A percentile compares a stretch with the other conserved stretches of the same genome.
phyloP scores from a whole-genome alignment of 2,888 invertebrate species.

The Alsophila aescularia region DNA sequence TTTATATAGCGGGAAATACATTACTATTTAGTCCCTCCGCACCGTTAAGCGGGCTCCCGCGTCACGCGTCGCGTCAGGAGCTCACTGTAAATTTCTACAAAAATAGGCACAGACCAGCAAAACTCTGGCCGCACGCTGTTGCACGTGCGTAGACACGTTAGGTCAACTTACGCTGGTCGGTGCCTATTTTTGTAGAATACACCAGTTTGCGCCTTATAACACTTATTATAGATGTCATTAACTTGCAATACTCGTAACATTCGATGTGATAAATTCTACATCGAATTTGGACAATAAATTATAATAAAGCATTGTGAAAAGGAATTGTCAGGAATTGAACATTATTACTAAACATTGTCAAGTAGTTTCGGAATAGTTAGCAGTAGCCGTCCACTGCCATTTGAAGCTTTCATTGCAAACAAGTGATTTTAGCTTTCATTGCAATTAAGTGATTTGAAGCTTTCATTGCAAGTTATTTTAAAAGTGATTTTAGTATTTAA shows the following conservation, averaged over 20 bases:
- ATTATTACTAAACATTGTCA: constrained; percentile 9
- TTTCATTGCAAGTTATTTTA: constrained; percentile 28
- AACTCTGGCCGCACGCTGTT: too few relatives aligned
- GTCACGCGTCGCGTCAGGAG: too few relatives aligned
- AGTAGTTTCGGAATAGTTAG: constrained; percentile 8
- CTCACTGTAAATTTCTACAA: too few relatives aligned
- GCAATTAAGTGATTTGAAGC: constrained; percentile 32
- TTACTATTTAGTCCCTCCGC: too few relatives aligned
- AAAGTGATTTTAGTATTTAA: constrained; percentile 37
- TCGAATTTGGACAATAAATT: constrained; percentile 42
- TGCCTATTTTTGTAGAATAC: too few relatives aligned
- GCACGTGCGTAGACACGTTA: too few relatives aligned
- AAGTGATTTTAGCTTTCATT: constrained; percentile 28
- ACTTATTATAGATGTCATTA: neutral
- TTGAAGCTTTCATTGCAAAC: constrained; percentile 31
- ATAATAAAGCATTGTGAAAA: constrained; percentile 15
- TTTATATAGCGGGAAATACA: constrained; percentile 7
- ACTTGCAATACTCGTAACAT: constrained; percentile 14
- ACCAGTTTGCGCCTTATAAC: neutral
- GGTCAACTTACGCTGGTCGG: too few relatives aligned
- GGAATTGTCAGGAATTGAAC: constrained; percentile 44
- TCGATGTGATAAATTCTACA: constrained; percentile 16
- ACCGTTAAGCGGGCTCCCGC: too few relatives aligned
- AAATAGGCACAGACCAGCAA: too few relatives aligned
- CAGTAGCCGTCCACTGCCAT: constrained; percentile 48